These are phyloP conservation scores for crab-eating macaque (Macaca fascicularis) DNA, from an alignment of 2,113 vertebrate species.

Conservation along the genomic window T2T-MFA8v1.1 NC_088380.1:13145501-13146000, in stretches of 20 bases:
- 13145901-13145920: too few species aligned
- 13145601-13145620: not conserved
- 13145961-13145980: too few species aligned
- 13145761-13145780: too few species aligned
- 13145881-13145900: not conserved
- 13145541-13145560: not conserved
- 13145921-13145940: too few species aligned
- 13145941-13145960: too few species aligned
- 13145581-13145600: not conserved
- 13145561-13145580: not conserved
- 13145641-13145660: not conserved
- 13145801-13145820: not conserved
- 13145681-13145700: not conserved
- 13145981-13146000: too few species aligned
- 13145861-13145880: not conserved
- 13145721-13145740: not conserved
- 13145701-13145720: not conserved
- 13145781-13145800: not conserved
- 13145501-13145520: not conserved
- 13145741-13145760: not conserved
- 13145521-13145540: not conserved
- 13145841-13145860: not conserved
- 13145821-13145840: not conserved
- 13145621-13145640: not conserved
- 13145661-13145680: not conserved